Evolutionary conservation across 2,888 invertebrate species (phyloP), one percentile per base, ranked within the genome.

Genomic region (Pegoplata infirma): DNA sequence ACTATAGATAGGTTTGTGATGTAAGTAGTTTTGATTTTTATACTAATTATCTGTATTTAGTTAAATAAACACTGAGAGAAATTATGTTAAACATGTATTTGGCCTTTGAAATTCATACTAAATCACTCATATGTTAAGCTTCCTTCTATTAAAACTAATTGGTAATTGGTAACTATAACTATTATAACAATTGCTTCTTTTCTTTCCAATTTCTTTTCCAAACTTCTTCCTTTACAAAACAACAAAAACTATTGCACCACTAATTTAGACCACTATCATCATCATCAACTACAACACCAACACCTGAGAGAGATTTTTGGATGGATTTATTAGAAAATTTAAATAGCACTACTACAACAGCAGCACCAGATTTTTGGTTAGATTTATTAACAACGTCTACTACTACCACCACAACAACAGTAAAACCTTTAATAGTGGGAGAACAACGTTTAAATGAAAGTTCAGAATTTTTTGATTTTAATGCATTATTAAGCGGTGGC

Each of bases 401-500:
- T 5, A 47, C 68, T 3, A 76, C 80, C 0, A 81, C 80, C 1
- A 74, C 80, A 10, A 82, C 82, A 3, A 82, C 81, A 5, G 21
- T 72, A 8, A 80, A 76, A 55, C 82, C 82, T 8, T 64, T 84
- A 19, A 58, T 82, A 7, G 12, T 83, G 0, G 81, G 81, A 8
- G 74, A 68, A 7, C 53, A 80, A 49, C 51, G 68, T 46, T 32
- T 82, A 21, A 77, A 79, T 36, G 64, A 25, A 5, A 68, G 81
- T 17, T 73, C 81, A 1, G 75, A 82, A 23, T 84, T 77, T 78
- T 80, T 82, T 21, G 85, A 85, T 81, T 81, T 85, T 23, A 76
- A 82, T 5, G 71, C 81, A 46, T 40, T 84, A 19, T 55, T 73
- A 56, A 58, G 49, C 10, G 44, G 36, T 2, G 67, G 73, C 12